Conservation (phyloP, 2,888 invertebrate species). For the Heliconius ethilla region DNA sequence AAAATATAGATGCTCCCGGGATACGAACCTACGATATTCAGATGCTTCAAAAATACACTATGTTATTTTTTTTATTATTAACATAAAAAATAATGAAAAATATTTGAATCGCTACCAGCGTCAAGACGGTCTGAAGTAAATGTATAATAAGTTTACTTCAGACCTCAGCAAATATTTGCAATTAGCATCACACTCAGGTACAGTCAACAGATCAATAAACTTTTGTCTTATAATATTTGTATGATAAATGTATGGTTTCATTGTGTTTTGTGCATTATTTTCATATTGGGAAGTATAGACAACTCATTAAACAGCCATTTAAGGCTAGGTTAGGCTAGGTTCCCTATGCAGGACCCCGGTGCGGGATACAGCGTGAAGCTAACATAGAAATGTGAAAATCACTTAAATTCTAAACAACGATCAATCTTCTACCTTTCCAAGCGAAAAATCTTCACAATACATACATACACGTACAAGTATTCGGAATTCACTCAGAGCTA, state of each 20-base stretch:
- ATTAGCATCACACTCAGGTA: background rate
- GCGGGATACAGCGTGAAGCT: too few relatives aligned
- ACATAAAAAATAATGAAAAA: background rate
- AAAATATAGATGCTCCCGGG: background rate
- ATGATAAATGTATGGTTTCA: background rate
- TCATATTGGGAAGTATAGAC: background rate
- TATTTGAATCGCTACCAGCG: background rate
- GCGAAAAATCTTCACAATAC: slow-evolving; percentile 26
- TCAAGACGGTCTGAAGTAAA: background rate
- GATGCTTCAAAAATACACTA: background rate
- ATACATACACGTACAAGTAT: slow-evolving; percentile 14
- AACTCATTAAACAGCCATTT: background rate
- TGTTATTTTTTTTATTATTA: background rate
- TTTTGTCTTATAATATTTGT: background rate
- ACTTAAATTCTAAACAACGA: background rate
- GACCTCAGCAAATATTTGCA: background rate
- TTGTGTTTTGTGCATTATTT: background rate
- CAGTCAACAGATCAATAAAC: background rate
- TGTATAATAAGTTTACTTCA: background rate
- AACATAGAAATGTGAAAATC: too few relatives aligned
- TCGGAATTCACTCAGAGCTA: slow-evolving; percentile 37
- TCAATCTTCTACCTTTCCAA: slow-evolving; percentile 37
- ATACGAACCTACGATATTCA: background rate
- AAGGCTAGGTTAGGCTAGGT: too few relatives aligned
- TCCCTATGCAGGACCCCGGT: too few relatives aligned